Evolutionary conservation across 2,113 vertebrate genomes (phyloP).

Genomic region (Aphelocoma coerulescens): DNA sequence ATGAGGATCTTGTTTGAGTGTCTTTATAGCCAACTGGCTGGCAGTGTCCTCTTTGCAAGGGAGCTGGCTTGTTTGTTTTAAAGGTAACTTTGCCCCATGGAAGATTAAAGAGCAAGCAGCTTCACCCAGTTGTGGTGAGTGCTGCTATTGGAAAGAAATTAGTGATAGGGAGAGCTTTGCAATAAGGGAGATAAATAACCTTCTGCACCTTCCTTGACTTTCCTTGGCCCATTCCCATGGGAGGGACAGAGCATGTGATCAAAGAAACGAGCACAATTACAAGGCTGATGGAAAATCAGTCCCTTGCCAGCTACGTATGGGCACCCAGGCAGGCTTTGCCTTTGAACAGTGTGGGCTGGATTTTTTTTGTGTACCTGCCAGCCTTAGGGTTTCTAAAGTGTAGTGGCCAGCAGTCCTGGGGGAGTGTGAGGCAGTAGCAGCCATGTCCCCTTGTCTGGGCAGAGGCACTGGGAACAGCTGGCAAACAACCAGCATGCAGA

Average conservation of each 20-base stretch:
- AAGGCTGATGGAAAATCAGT: background rate
- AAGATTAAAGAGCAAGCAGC: background rate
- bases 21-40: background rate
- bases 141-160: background rate
- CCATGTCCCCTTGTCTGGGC: background rate
- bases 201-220: background rate
- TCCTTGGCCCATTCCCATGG: background rate
- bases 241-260: background rate
- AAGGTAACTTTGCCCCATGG: background rate
- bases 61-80: background rate
- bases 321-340: background rate
- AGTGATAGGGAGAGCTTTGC: background rate
- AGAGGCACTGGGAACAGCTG: background rate
- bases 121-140: background rate
- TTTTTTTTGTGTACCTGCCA: background rate
- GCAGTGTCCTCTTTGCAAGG: background rate
- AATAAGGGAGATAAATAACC: background rate
- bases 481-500: background rate
- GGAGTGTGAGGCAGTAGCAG: background rate
- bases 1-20: background rate
- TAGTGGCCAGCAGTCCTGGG: background rate
- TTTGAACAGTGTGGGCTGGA: background rate
- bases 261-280: background rate
- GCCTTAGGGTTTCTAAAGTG: background rate
- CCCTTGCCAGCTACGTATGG: background rate